Evolutionary conservation across 64 coral and sea anemone genomes (phyloP), one percentile per base, ranked within the genome.

Genomic region (Montipora foliosa): DNA sequence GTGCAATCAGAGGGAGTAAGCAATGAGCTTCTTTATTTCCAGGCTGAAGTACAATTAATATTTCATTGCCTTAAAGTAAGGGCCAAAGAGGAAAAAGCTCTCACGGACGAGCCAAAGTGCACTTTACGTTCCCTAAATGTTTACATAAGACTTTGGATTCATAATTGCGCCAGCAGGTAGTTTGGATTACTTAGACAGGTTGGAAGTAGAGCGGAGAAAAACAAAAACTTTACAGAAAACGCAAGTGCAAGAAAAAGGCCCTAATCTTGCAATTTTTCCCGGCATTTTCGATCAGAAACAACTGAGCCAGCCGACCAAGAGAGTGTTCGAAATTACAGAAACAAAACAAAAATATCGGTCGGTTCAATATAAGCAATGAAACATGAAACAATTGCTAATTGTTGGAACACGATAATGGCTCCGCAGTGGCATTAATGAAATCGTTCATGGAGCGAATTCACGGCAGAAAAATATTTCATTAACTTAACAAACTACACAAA

Each of bases 141-240:
- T 86, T 86, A 71, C 82, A 49, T 86, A 71, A 70, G 15, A 44
- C 82, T 47, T n/a, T 46, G 17, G 37, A 86, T 82, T 58, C 57
- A 19, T 82, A 64, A 82, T 82, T 64, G 25, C 12, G 55, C 5
- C 55, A 50, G 64, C 62, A 71, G 64, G 82, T 71, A 50, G 61
- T 86, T 86, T 11, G 47, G 76, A 19, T 78, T n/a, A 14, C 11
- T 78, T 6, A 49, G 76, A 78, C 76, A 78, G 76, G 45, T 71
- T 72, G 24, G 57, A 81, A 44, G 53, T 62, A 3, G 19, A 71
- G 6, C 10, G 62, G 66, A 49, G 37, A 22, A 64, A 15, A 64
- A 64, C 9, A 64, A 64, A 7, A 64, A 64, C 61, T 12, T 49
- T 6, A 20, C 19, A 8, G 58, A 19, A 6, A 80, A 55, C 9